Evolutionary conservation across 1,140 invertebrate genomes (phyloP), one percentile per base, ranked within the genome.

Genomic region (Calosoma granatense): DNA sequence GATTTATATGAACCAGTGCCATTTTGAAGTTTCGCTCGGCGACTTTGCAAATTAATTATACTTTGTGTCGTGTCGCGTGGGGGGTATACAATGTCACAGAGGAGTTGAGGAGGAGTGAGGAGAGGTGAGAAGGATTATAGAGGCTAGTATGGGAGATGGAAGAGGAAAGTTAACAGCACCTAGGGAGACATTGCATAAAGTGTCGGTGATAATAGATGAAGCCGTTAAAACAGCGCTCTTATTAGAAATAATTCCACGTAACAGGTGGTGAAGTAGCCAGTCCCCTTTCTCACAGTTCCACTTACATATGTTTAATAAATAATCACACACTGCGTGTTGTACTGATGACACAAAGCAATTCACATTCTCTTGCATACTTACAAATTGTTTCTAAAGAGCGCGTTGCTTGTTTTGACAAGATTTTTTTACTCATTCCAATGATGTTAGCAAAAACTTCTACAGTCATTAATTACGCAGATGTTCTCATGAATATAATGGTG

Each of bases 211-310:
- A 47, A 47, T 47, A 47, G 41, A 47, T 47, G 41, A 47, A 47
- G 41, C 41, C 17, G 41, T 47, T 47, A 47, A 47, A 47, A 47
- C 41, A n/a, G 26, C 26, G 14, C 4, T 6, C 9, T 47, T 47
- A 47, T 47, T 47, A 47, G 41, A 47, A 47, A 47, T 17, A 47
- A 47, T 47, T 47, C 9, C 15, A 47, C 17, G 41, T 47, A 47
- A 47, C 41, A 47, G 41, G 41, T 47, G 41, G 41, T 17, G 17
- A 47, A n/a, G n/a, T n/a, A n/a, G n/a, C n/a, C n/a, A n/a, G n/a
- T n/a, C n/a, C n/a, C n/a, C n/a, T n/a, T n/a, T n/a, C n/a, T n/a
- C n/a, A n/a, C n/a, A n/a, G n/a, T n/a, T n/a, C n/a, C n/a, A n/a
- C n/a, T n/a, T n/a, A n/a, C n/a, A n/a, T n/a, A n/a, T n/a, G n/a